Conservation (phyloP, 2,113 vertebrate species). For the Sorex fumeus region DNA sequence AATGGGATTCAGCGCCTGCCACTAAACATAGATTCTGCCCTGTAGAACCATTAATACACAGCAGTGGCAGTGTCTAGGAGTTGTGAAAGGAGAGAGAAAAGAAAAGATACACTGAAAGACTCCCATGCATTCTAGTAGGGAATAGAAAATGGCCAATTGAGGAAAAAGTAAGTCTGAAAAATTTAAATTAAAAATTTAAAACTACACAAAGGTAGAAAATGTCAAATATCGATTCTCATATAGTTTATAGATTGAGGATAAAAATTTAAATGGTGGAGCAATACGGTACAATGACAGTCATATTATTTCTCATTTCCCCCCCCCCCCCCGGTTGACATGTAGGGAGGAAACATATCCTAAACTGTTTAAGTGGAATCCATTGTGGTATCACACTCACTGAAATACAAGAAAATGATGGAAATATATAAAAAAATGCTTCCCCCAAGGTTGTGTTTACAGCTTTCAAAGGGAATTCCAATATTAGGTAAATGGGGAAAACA, state of each 20-base stretch:
- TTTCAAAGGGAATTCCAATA: neutral
- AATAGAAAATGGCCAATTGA: neutral
- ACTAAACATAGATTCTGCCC: neutral
- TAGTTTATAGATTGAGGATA: neutral
- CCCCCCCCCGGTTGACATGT: too few species aligned
- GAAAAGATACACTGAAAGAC: slow-evolving; percentile 23
- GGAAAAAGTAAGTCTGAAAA: slow-evolving; percentile 31
- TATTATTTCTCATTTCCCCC: neutral
- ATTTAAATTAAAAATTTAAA: neutral
- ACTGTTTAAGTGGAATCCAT: neutral
- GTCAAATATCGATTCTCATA: neutral
- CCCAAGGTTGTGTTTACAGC: neutral
- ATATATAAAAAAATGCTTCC: neutral
- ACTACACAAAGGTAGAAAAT: neutral
- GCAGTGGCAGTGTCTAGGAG: neutral
- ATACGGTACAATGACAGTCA: neutral
- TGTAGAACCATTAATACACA: slow-evolving; percentile 39
- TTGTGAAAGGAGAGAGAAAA: slow-evolving; percentile 4
- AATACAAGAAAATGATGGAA: neutral
- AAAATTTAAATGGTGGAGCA: neutral
- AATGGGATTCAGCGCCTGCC: neutral
- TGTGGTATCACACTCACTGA: neutral
- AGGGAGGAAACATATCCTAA: neutral
- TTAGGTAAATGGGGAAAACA: neutral
- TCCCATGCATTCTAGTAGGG: neutral